Evolutionary conservation across 2,113 vertebrate genomes (phyloP).

Genomic region (Todiramphus saurophagus): DNA sequence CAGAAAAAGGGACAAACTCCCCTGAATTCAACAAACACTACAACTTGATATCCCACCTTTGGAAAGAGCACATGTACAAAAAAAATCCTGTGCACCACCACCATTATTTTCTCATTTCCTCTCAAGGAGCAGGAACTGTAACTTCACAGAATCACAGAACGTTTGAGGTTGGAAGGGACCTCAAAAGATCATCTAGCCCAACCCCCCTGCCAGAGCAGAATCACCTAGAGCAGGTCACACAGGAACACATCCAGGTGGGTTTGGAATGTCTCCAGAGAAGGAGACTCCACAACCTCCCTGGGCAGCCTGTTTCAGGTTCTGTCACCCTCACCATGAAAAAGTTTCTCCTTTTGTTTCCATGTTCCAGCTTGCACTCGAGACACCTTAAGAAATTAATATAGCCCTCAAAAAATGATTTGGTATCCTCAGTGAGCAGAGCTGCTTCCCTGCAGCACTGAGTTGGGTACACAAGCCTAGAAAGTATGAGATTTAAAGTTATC

Average conservation of each 20-base stretch:
- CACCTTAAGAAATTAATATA: neutral
- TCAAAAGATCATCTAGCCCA: too few species aligned
- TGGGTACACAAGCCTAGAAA: neutral
- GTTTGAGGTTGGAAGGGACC: too few species aligned
- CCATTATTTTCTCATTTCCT: neutral
- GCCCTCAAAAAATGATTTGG: neutral
- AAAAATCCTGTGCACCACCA: neutral
- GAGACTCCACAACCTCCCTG: too few species aligned
- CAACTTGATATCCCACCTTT: neutral
- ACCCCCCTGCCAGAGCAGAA: too few species aligned
- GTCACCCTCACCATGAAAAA: too few species aligned
- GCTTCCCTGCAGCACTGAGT: neutral
- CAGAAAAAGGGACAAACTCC: neutral
- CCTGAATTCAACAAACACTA: neutral
- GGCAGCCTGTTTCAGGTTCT: too few species aligned
- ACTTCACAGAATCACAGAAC: neutral
- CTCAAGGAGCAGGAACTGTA: neutral
- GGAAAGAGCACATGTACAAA: neutral
- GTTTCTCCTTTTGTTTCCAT: too few species aligned
- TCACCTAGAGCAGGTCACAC: too few species aligned
- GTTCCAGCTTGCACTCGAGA: neutral
- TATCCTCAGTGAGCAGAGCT: neutral
- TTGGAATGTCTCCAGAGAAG: too few species aligned
- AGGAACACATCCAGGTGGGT: too few species aligned
- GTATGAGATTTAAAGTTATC: neutral